Percentiles rank a stretch among this genome's conserved stretches.
These are phyloP conservation scores for Oreochromis mossambicus DNA, from an alignment of 2,797 vertebrate genomes.

Conservation along the genomic window DNA sequence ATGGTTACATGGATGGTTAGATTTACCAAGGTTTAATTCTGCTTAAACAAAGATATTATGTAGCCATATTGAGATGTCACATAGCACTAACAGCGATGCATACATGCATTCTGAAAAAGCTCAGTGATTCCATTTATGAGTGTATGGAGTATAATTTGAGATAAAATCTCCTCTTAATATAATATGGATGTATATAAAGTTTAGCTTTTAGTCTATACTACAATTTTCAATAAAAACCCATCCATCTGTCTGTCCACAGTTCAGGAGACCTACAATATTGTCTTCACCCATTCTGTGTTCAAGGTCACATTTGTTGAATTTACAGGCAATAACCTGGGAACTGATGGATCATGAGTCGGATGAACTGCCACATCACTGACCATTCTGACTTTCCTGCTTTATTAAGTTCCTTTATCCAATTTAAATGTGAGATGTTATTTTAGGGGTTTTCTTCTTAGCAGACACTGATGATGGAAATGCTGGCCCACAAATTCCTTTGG, in stretches of 20 bases:
- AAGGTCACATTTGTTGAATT: neutral
- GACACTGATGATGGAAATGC: neutral
- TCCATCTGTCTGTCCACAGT: neutral
- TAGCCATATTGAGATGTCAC: neutral
- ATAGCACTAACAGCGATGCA: accelerated
- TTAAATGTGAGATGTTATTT: neutral
- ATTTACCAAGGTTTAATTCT: neutral
- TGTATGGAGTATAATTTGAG: neutral
- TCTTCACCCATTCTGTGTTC: accelerated
- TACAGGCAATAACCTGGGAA: neutral
- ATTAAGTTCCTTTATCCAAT: neutral
- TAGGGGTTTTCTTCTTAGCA: neutral
- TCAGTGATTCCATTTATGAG: neutral
- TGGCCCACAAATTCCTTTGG: neutral
- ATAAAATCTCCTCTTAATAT: neutral
- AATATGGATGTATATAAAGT: neutral
- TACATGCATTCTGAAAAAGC: neutral
- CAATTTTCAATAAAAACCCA: neutral
- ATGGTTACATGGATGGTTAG: neutral
- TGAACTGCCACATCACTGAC: neutral
- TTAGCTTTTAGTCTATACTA: no score
- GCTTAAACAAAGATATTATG: accelerated
- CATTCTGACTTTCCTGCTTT: neutral
- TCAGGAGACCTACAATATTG: neutral
- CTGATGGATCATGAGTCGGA: accelerated